Evolutionary conservation across 2,797 vertebrate genomes (phyloP).

Genomic region (Arrhamphus sclerolepis): DNA sequence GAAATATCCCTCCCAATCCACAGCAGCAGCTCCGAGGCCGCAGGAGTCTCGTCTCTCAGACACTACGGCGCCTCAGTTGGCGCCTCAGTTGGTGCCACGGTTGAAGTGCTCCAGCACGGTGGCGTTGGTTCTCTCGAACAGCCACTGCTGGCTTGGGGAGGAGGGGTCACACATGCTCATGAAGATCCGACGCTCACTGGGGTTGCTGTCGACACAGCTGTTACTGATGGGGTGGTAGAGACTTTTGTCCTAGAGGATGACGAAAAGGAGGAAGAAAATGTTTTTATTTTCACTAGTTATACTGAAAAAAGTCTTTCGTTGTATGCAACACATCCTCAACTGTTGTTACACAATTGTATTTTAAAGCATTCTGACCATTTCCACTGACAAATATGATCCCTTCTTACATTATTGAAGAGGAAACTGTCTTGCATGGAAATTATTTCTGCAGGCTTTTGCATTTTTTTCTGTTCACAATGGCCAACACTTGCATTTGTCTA

Average conservation of each 20-base stretch:
- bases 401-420: too few species aligned
- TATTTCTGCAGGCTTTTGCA: too few species aligned
- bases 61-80: constrained; percentile 31
- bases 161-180: constrained; percentile 89
- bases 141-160: constrained; percentile 90
- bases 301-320: too few species aligned
- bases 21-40: constrained; percentile 16
- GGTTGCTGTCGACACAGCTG: constrained; percentile 91
- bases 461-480: too few species aligned
- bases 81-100: constrained; percentile 38
- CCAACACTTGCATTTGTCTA: too few species aligned
- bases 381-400: too few species aligned
- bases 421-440: too few species aligned
- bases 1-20: constrained; percentile 6
- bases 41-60: not conserved
- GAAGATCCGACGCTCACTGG: constrained; percentile 87
- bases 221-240: constrained; percentile 91
- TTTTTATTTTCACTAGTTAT: too few species aligned
- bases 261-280: too few species aligned
- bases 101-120: constrained; percentile 90
- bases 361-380: too few species aligned
- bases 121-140: constrained; percentile 91
- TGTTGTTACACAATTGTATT: too few species aligned
- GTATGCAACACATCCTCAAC: too few species aligned
- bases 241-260: constrained; percentile 84